phyloP scores from a whole-genome alignment of 2,797 vertebrate genomes.

The Coccyzus lansbergi region DNA sequence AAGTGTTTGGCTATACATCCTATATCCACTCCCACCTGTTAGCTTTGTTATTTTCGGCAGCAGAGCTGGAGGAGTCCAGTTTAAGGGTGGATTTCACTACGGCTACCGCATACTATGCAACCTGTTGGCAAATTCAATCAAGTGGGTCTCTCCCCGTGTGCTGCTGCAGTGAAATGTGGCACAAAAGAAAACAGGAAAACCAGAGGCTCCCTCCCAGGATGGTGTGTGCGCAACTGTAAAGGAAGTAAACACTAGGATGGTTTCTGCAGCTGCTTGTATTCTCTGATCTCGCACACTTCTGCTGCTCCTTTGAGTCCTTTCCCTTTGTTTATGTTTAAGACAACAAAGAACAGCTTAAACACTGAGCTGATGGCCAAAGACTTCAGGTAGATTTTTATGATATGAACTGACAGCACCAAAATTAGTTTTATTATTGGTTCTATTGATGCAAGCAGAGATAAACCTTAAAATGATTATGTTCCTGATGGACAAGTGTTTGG shows the following conservation, averaged over 20 bases:
- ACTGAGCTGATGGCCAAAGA: not conserved
- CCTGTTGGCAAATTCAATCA: slow-evolving; percentile 65
- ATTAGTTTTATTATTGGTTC: not conserved
- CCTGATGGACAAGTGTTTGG: not conserved
- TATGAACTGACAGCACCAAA: not conserved
- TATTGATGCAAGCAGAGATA: not conserved
- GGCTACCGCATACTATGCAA: not conserved
- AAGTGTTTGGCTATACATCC: slow-evolving; percentile 16
- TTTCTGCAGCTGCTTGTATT: not conserved
- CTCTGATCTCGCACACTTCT: not conserved
- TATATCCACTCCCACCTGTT: slow-evolving; percentile 58
- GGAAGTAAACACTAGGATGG: not conserved
- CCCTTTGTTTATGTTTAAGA: not conserved
- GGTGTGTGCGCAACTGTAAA: not conserved
- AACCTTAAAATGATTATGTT: not conserved
- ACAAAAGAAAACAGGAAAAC: not conserved
- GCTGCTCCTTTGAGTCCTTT: not conserved
- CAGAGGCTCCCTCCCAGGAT: not conserved
- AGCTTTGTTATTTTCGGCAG: slow-evolving; percentile 65
- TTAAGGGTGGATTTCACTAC: slow-evolving; percentile 51
- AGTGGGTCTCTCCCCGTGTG: not conserved
- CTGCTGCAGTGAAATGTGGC: not conserved
- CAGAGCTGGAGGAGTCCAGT: not conserved
- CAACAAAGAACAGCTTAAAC: not conserved
- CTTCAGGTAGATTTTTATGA: not conserved